phyloP scores from a whole-genome alignment of 2,113 vertebrate genomes.

The Hippocampus barbouri region DNA sequence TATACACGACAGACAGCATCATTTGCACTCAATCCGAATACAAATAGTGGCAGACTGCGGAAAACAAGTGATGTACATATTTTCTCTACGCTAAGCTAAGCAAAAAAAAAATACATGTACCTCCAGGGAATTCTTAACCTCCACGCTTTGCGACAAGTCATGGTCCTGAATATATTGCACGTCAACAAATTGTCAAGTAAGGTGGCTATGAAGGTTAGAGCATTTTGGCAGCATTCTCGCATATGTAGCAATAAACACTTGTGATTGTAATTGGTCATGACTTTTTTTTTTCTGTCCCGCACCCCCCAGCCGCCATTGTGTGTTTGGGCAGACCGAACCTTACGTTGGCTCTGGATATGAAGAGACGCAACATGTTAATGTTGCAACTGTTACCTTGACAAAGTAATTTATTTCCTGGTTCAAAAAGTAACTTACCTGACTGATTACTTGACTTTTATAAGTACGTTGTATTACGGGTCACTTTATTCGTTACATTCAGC shows the following conservation, averaged over 20 bases:
- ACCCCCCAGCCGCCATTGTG: too few species aligned
- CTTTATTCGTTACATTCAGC: too few species aligned
- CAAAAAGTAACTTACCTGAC: too few species aligned
- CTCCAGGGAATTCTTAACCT: conserved; percentile 21
- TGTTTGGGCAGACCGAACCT: too few species aligned
- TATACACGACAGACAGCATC: conserved; percentile 71
- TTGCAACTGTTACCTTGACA: too few species aligned
- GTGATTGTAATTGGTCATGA: conserved; percentile 4
- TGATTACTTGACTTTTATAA: too few species aligned
- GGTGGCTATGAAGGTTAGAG: conserved; percentile 38
- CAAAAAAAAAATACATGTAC: conserved; percentile 8
- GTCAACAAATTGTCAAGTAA: conserved; percentile 10
- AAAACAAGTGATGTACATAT: conserved; percentile 61
- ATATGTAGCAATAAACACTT: conserved; percentile 41
- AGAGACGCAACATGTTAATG: too few species aligned
- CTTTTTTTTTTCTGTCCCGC: not conserved
- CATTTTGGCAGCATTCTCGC: not conserved
- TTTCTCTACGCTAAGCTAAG: conserved; percentile 18
- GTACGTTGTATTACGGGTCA: too few species aligned
- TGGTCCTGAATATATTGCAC: conserved; percentile 28
- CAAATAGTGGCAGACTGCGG: conserved; percentile 63
- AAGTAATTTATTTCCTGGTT: too few species aligned
- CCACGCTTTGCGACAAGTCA: conserved; percentile 13
- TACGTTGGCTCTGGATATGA: too few species aligned
- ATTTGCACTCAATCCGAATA: conserved; percentile 72